A percentile compares a stretch with the other conserved stretches of the same genome.
These are phyloP conservation scores for Mohoua ochrocephala DNA, from an alignment of 2,113 vertebrate species.

Conservation along the genomic window DNA sequence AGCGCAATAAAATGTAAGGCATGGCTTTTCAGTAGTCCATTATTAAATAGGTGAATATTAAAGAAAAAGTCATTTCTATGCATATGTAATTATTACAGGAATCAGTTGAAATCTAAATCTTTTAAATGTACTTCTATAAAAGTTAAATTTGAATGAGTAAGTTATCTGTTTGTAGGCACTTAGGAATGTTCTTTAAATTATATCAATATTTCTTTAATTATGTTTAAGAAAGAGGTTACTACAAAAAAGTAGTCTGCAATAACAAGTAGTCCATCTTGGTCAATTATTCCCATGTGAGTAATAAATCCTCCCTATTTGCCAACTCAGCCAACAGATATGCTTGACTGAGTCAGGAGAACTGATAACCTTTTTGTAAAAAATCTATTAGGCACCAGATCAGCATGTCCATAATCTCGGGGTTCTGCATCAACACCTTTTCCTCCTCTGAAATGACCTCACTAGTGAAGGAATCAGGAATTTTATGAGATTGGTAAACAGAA, in stretches of 20 bases:
- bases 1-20: background rate
- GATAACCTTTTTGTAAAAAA: constrained; percentile 63
- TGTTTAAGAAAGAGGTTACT: constrained; percentile 15
- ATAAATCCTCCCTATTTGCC: constrained; percentile 68
- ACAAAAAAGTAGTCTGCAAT: constrained; percentile 1
- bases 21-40: background rate
- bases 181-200: constrained; percentile 6
- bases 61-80: background rate
- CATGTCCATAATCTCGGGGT: constrained; percentile 50
- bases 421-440: constrained; percentile 39
- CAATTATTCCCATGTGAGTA: constrained; percentile 30
- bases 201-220: background rate
- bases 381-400: constrained; percentile 49
- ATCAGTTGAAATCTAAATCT: background rate
- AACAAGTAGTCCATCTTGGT: constrained; percentile 35
- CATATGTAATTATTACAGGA: background rate
- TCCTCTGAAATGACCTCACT: background rate
- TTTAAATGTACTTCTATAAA: background rate
- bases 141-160: background rate
- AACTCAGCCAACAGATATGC: constrained; percentile 63
- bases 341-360: constrained; percentile 63
- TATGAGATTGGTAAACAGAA: background rate
- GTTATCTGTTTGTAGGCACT: background rate
- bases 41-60: background rate
- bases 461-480: background rate